These are phyloP conservation scores for Brenthis hecate DNA, from an alignment of 2,888 invertebrate species.

Conservation along the genomic window DNA sequence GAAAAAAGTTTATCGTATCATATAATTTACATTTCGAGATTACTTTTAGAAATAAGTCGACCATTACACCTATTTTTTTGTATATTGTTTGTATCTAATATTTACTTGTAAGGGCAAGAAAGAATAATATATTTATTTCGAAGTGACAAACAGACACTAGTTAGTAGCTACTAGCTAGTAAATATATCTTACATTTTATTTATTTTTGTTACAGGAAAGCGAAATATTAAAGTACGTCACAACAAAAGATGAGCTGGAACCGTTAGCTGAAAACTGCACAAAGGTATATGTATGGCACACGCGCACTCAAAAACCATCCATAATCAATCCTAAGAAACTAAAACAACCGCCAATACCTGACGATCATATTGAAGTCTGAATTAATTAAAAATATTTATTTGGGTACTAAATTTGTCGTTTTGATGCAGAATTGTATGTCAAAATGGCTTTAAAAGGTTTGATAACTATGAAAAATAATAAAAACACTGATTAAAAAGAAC, in stretches of 20 bases:
- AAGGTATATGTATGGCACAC: slow-evolving; percentile 99
- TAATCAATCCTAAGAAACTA: slow-evolving; percentile 85
- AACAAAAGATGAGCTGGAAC: slow-evolving; percentile 90
- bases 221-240: slow-evolving; percentile 90
- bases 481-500: too few relatives aligned
- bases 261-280: slow-evolving; percentile 94
- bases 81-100: too few relatives aligned
- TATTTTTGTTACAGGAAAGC: slow-evolving; percentile 83
- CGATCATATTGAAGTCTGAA: slow-evolving; percentile 72
- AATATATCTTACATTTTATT: slow-evolving; percentile 1
- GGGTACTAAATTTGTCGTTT: slow-evolving; percentile 13
- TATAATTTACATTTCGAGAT: too few relatives aligned
- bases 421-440: background rate
- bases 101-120: too few relatives aligned
- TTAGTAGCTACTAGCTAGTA: too few relatives aligned
- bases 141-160: too few relatives aligned
- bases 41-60: too few relatives aligned
- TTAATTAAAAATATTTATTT: slow-evolving; percentile 12
- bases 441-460: background rate
- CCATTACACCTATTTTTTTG: too few relatives aligned
- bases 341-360: slow-evolving; percentile 68
- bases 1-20: too few relatives aligned
- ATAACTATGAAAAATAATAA: background rate
- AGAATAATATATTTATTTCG: too few relatives aligned
- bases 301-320: slow-evolving; percentile 93